These are phyloP conservation scores for Sylvia atricapilla DNA, from an alignment of 2,113 vertebrate genomes.

Conservation along the genomic window DNA sequence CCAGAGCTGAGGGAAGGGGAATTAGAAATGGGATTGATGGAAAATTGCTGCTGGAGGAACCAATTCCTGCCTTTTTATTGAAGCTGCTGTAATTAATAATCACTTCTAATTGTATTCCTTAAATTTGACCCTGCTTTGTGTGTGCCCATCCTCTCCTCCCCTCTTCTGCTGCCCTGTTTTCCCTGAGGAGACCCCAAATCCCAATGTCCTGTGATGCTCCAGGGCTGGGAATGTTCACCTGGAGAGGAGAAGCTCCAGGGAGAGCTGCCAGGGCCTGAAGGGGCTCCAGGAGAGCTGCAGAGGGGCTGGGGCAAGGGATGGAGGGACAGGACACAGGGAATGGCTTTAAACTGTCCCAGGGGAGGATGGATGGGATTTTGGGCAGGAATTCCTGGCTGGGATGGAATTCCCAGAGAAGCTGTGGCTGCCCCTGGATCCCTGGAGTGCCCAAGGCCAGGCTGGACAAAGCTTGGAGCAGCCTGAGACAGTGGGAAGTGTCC, in stretches of 20 bases:
- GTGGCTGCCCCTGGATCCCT: background rate
- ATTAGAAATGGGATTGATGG: background rate
- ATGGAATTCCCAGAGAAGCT: background rate
- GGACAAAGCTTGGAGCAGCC: fast-evolving
- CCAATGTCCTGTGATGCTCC: fast-evolving
- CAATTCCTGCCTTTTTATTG: background rate
- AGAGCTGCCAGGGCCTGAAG: fast-evolving
- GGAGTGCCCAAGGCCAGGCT: background rate
- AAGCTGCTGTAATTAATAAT: background rate
- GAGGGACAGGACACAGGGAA: background rate
- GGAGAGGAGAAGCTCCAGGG: fast-evolving
- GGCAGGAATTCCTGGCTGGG: background rate
- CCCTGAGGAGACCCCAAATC: fast-evolving
- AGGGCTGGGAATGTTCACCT: background rate
- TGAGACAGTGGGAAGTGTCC: background rate
- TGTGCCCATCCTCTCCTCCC: background rate
- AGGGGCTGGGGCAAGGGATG: background rate
- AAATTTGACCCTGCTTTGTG: background rate
- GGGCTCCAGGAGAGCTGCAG: background rate
- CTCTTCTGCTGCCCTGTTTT: background rate
- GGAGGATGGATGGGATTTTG: fast-evolving
- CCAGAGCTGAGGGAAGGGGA: background rate
- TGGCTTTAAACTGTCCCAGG: fast-evolving
- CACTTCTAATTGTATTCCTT: background rate
- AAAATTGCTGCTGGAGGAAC: background rate